Percentiles rank a stretch among this genome's conserved stretches.
These are phyloP conservation scores for Delphinapterus leucas DNA, from an alignment of 2,113 vertebrate genomes.

Conservation along the genomic window DNA sequence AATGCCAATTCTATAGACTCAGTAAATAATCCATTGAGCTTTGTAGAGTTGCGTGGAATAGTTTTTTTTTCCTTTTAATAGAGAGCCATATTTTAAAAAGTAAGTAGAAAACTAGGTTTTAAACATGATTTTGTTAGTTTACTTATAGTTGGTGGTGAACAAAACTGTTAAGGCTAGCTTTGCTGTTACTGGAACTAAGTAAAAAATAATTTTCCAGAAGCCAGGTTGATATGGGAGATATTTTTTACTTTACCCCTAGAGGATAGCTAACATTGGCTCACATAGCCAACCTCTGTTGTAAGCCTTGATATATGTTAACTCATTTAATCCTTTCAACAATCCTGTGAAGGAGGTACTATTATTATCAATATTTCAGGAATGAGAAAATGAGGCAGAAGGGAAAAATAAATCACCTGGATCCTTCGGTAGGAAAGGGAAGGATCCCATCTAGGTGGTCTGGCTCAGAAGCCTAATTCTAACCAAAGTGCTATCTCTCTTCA, in stretches of 20 bases:
- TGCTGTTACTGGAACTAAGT: neutral
- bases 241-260: neutral
- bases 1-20: neutral
- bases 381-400: neutral
- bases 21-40: neutral
- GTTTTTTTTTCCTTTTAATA: neutral
- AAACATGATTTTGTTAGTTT: constrained; percentile 8
- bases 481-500: neutral
- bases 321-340: neutral
- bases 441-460: neutral
- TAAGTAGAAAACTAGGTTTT: neutral
- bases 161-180: neutral
- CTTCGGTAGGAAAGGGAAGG: neutral
- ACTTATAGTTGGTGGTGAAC: neutral
- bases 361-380: neutral
- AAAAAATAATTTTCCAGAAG: neutral
- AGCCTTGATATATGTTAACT: neutral
- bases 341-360: neutral
- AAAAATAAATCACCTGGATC: neutral
- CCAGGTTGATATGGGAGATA: neutral
- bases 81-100: neutral
- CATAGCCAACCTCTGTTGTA: neutral
- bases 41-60: neutral
- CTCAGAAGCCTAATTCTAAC: neutral
- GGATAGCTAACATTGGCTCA: neutral